Evolutionary conservation across 2,113 vertebrate genomes (phyloP), one percentile per base, ranked within the genome.

Genomic region (Danio rerio): DNA sequence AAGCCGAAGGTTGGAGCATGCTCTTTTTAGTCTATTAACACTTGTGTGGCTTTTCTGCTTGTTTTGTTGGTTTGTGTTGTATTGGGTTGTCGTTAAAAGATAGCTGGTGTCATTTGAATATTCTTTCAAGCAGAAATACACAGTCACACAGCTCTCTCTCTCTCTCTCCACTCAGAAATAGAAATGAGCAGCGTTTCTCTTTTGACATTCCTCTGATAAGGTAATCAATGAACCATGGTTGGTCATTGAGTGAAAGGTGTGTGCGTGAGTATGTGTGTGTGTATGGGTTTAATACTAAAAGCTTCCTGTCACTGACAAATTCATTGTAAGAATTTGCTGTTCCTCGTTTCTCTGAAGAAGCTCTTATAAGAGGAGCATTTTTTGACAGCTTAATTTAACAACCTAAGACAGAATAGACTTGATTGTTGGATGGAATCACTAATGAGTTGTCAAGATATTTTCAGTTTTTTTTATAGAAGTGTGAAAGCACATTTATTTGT

Each of bases 141-240:
- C 11, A n/a, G 10, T 78, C 65, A 69, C 11, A 1, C 15, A 15
- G 47, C 75, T 66, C 21, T 12, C 31, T 61, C 63, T 6, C 75
- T 66, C 21, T 12, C 31, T 66, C 18, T 63, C 56, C 49, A 13
- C 74, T 31, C 16, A 80, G 62, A 75, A 80, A 76, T 78, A 80
- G 69, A 78, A 82, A 74, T 20, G 45, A 40, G 49, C 18, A 12
- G 45, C 68, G 2, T 82, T 82, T 80, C 49, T 63, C 53, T 79
- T 85, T 74, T 82, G 68, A 82, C 81, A 69, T 80, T 75, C 31
- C 77, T 59, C 49, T 75, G 84, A 83, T 83, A 85, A 85, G 80
- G 61, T 82, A 80, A 83, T 83, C 84, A 80, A 75, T 83, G 84
- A 83, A 70, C 70, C 84, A 9, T 83, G 71, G 52, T 69, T 59